Evolutionary conservation across 2,797 vertebrate species (phyloP).

Genomic region (Myotis planiceps): DNA sequence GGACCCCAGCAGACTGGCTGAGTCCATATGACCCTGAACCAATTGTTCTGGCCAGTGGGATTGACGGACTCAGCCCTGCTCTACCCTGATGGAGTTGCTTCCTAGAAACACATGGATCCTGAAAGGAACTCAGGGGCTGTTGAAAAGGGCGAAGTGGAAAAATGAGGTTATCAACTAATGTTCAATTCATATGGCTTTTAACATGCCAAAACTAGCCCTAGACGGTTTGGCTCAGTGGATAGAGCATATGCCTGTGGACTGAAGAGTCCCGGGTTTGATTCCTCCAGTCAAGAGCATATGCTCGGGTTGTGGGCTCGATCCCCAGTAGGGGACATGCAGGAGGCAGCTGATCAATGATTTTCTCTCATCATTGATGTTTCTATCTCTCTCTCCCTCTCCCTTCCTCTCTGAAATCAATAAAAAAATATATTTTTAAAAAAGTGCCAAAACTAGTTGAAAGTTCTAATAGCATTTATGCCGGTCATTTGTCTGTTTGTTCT

Average conservation of each 20-base stretch:
- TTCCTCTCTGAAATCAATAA: no score
- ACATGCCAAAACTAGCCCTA: background rate
- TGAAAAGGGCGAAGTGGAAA: background rate
- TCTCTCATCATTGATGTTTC: no score
- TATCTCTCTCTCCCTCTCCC: no score
- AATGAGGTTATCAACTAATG: background rate
- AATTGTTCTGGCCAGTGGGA: background rate
- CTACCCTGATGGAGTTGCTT: background rate
- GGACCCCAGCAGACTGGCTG: no score
- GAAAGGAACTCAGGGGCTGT: background rate
- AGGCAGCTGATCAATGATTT: no score
- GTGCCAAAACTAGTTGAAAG: background rate
- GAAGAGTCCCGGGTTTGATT: no score
- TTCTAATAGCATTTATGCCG: background rate
- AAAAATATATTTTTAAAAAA: background rate
- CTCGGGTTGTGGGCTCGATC: no score
- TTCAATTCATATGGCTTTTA: background rate
- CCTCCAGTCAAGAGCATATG: no score
- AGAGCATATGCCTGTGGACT: no score
- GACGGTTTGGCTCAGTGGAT: no score
- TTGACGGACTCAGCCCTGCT: background rate
- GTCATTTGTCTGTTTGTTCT: slow-evolving; percentile 20
- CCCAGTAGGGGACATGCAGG: no score
- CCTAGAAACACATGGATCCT: background rate
- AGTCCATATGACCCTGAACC: background rate